Base-by-base conservation (phyloP, 2,888 invertebrate species). In the Epiblema foenella region DNA sequence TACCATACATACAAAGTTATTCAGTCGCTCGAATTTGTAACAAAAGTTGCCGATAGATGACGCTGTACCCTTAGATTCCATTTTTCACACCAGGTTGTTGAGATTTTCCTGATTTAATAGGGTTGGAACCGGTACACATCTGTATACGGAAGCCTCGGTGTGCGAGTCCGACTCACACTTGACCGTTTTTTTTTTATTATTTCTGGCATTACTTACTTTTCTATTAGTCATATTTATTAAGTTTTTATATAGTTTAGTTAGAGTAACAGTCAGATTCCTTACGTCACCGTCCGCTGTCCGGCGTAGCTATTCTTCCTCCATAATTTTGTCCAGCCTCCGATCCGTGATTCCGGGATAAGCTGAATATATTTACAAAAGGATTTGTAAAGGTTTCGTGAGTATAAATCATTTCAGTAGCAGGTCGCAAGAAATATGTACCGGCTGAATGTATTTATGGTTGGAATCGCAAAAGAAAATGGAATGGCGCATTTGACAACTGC, bases 391-490 rank as follows among this genome's bases (percentile, higher is more conserved):
- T 57, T 62, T 39, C 68, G 63, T 64, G 68, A 64, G 58, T 57
- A 76, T 75, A 77, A 75, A 76, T 76, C 76, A 77, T 69, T 73
- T 57, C 69, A 57, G 56, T 68, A 71, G 71, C 73, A 72, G 69
- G 71, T 70, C 72, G 68, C 70, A 64, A 74, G 75, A 74, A 74
- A 75, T 74, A 77, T 76, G 73, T 65, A 68, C 62, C 51, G 33
- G 42, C 64, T 52, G 56, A 70, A 75, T 69, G 72, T 77, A 75
- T 75, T 75, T 75, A 75, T 74, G 66, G 69, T 58, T 24, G 9
- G 46, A 69, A 72, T 69, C 49, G 71, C 57, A 64, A 59, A 65
- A 69, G 29, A 42, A 65, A 59, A 69, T 24, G 39, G 29, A 68
- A 62, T 54, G 24, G 33, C 15, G 46, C 57, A 24, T 63, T 69